phyloP scores from a whole-genome alignment of 2,888 invertebrate genomes.

The Temnothorax ravouxi region DNA sequence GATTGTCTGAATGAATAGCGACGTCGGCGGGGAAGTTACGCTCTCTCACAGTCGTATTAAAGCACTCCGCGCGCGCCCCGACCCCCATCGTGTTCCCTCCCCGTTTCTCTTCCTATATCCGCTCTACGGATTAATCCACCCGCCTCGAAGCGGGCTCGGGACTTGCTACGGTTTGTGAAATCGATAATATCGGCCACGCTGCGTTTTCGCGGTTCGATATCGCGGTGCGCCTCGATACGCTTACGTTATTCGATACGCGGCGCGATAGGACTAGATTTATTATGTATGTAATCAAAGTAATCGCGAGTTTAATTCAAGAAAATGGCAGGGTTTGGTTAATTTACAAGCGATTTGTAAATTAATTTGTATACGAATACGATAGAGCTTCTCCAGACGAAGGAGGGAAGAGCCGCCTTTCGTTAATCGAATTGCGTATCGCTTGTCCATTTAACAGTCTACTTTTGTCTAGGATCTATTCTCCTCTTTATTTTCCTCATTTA shows the following conservation, averaged over 20 bases:
- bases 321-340: not conserved
- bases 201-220: conserved; percentile 27
- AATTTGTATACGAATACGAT: too few species aligned
- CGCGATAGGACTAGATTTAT: not conserved
- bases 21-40: conserved; percentile 38
- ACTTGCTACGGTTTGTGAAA: conserved; percentile 49
- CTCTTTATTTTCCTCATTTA: not conserved
- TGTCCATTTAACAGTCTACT: not conserved
- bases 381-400: not conserved
- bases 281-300: conserved; percentile 9
- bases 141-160: conserved; percentile 22
- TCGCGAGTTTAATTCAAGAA: not conserved
- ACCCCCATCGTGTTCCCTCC: not conserved
- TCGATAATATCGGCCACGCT: conserved; percentile 43
- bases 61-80: not conserved
- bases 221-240: not conserved
- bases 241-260: not conserved
- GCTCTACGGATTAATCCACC: conserved; percentile 27
- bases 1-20: conserved; percentile 39
- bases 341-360: not conserved
- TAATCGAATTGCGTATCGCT: not conserved
- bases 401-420: not conserved
- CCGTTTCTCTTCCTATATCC: conserved; percentile 10
- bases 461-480: not conserved
- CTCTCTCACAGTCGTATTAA: conserved; percentile 23